Percentiles rank a stretch among this genome's conserved stretches.
These are phyloP conservation scores for Phrixothrix hirtus DNA, from an alignment of 2,888 invertebrate genomes.

Conservation along the genomic window DNA sequence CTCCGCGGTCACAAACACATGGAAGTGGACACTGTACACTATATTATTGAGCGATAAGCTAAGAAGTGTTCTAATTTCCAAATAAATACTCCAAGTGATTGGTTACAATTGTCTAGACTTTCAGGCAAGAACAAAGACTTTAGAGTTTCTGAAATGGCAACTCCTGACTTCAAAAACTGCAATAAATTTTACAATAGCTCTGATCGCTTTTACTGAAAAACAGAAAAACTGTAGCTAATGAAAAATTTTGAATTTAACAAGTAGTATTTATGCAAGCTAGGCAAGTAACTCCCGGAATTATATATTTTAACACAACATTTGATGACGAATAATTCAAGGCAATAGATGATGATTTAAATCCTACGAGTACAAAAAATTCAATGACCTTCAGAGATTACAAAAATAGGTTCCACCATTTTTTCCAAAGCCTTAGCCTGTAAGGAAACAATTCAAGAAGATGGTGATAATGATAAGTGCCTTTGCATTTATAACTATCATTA, in stretches of 20 bases:
- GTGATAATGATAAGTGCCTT: too few species aligned
- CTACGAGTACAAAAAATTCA: not conserved
- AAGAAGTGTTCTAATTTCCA: too few species aligned
- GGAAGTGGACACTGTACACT: constrained; percentile 1
- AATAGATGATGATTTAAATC: constrained; percentile 1
- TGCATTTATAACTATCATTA: too few species aligned
- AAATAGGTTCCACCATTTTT: not conserved
- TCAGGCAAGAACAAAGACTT: constrained; percentile 2
- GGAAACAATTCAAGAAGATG: not conserved
- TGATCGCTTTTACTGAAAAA: not conserved
- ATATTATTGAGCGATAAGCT: not conserved
- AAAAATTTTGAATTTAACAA: not conserved
- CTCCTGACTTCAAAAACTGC: not conserved
- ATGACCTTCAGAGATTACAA: not conserved
- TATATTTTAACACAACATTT: not conserved
- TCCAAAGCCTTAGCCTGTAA: not conserved
- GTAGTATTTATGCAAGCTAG: not conserved
- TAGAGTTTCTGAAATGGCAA: constrained; percentile 1
- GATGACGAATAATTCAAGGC: not conserved
- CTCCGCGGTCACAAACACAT: not conserved
- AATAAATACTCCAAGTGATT: too few species aligned
- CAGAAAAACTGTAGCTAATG: not conserved
- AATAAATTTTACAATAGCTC: not conserved
- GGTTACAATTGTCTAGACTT: not conserved
- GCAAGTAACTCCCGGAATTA: not conserved